These are phyloP conservation scores for Periparus ater DNA, from an alignment of 2,797 vertebrate genomes.

Conservation along the genomic window DNA sequence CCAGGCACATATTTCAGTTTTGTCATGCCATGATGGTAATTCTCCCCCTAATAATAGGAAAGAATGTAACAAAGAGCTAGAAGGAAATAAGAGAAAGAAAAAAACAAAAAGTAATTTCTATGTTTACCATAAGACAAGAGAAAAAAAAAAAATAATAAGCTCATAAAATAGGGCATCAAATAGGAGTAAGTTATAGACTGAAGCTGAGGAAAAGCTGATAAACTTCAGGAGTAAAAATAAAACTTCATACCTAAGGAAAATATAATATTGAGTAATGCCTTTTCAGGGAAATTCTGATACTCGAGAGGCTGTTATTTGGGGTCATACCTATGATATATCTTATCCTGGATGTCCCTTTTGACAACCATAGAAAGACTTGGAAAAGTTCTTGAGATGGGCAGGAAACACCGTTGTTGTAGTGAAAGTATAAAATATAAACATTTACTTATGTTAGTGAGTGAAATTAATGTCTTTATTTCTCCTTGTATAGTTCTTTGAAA, in stretches of 20 bases:
- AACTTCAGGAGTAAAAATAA: background rate
- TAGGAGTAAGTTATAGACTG: background rate
- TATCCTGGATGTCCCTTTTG: background rate
- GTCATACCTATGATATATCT: background rate
- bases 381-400: background rate
- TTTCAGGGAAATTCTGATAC: background rate
- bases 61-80: background rate
- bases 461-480: background rate
- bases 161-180: background rate
- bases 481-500: background rate
- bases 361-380: background rate
- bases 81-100: background rate
- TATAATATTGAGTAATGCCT: background rate
- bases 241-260: background rate
- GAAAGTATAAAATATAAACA: background rate
- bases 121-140: background rate
- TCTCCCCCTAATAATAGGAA: background rate
- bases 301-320: background rate
- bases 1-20: background rate
- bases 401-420: background rate
- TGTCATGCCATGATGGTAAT: background rate
- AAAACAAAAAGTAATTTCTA: background rate
- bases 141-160: background rate
- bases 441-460: background rate
- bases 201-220: background rate